These are phyloP conservation scores for Cheilosia variabilis DNA, from an alignment of 2,888 invertebrate genomes.

Conservation along the genomic window DNA sequence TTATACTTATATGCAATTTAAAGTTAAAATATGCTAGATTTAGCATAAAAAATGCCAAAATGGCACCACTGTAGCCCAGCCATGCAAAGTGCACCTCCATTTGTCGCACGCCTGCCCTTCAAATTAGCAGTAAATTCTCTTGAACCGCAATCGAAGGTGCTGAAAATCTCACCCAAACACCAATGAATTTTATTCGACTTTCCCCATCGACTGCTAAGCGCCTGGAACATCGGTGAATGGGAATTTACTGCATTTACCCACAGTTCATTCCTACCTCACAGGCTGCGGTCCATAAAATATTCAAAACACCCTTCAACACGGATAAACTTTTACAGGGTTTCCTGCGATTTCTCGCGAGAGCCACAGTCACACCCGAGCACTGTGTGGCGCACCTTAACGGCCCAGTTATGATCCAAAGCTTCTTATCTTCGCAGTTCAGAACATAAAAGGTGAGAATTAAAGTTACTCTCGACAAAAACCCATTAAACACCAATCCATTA, in stretches of 20 bases:
- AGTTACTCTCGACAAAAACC: conserved; percentile 44
- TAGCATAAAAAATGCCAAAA: too few relatives aligned
- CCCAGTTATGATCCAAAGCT: conserved; percentile 35
- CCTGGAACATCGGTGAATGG: conserved; percentile 7
- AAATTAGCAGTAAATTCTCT: background rate
- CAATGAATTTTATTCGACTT: conserved; percentile 2
- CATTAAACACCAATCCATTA: conserved; percentile 20
- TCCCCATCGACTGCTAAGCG: background rate
- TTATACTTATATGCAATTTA: too few relatives aligned
- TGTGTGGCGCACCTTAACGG: background rate
- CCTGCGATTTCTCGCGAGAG: conserved; percentile 33
- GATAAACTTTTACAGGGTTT: conserved; percentile 25
- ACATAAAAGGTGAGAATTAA: conserved; percentile 54
- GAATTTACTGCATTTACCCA: conserved; percentile 34
- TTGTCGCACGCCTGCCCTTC: background rate
- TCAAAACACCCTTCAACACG: conserved; percentile 16
- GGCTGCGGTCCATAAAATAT: conserved; percentile 35
- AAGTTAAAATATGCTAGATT: too few relatives aligned
- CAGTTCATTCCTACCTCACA: conserved; percentile 8
- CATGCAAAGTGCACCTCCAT: too few relatives aligned
- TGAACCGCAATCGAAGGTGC: conserved; percentile 1
- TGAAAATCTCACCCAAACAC: background rate
- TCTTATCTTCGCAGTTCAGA: conserved; percentile 53
- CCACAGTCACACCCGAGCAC: background rate
- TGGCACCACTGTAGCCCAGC: too few relatives aligned